Evolutionary conservation across 1,140 invertebrate genomes (phyloP).

Genomic region (Drosophila pandora): DNA sequence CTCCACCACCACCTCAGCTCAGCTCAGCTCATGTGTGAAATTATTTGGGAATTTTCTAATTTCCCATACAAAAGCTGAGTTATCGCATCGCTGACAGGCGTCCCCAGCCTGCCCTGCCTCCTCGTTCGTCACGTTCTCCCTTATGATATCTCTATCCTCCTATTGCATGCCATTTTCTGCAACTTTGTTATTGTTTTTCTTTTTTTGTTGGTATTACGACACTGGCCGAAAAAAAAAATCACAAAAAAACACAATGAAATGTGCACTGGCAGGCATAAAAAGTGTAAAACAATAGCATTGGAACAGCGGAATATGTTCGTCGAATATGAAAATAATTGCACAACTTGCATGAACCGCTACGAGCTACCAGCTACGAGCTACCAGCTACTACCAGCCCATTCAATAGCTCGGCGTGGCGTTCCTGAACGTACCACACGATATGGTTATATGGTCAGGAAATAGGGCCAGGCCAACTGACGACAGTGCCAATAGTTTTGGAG

Average conservation of each 20-base stretch:
- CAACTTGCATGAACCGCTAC: constrained; percentile 60
- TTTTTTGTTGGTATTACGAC: constrained; percentile 40
- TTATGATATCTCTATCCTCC: constrained; percentile 30
- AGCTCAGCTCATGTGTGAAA: constrained; percentile 70
- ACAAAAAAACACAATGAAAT: constrained; percentile 45
- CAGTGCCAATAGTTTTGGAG: no score
- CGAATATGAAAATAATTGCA: constrained; percentile 73
- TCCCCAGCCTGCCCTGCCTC: not conserved
- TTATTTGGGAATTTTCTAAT: constrained; percentile 79
- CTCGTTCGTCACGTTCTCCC: constrained; percentile 55
- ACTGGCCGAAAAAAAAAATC: constrained; percentile 25
- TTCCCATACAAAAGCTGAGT: constrained; percentile 74
- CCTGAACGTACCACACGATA: constrained; percentile 12
- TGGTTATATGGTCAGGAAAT: no score
- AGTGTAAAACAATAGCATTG: constrained; percentile 50
- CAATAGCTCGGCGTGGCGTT: constrained; percentile 10
- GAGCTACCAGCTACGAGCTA: not conserved
- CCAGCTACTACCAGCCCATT: not conserved
- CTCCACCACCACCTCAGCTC: not conserved
- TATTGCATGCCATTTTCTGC: constrained; percentile 23
- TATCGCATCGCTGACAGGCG: constrained; percentile 65
- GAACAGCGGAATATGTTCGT: constrained; percentile 44
- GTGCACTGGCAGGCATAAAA: constrained; percentile 56
- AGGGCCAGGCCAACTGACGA: no score
- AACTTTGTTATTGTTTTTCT: constrained; percentile 15